These are phyloP conservation scores for Antigone vipio DNA, from an alignment of 2,113 vertebrate species.

Conservation along the genomic window DNA sequence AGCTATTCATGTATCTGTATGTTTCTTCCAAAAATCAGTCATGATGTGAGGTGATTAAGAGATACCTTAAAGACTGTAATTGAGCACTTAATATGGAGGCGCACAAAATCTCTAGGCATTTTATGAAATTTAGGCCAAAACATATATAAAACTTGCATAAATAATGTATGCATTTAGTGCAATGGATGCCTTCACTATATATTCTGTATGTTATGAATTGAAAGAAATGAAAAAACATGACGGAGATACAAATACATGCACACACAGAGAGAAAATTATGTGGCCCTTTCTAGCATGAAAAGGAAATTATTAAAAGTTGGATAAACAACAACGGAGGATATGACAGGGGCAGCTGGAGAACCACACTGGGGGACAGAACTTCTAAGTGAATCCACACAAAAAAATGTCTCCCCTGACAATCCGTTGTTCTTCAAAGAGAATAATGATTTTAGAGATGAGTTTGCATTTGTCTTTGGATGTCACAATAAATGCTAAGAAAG, in stretches of 20 bases:
- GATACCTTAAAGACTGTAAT: neutral
- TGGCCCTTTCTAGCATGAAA: conserved; percentile 58
- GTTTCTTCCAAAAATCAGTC: neutral
- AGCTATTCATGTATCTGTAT: neutral
- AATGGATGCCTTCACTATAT: neutral
- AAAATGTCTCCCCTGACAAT: conserved; percentile 67
- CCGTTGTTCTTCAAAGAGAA: conserved; percentile 69
- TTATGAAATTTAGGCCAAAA: neutral
- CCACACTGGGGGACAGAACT: conserved; percentile 64
- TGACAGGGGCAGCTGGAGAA: conserved; percentile 64
- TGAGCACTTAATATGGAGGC: neutral
- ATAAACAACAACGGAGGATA: conserved; percentile 59
- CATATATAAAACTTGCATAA: neutral
- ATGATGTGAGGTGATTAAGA: neutral
- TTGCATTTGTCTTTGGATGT: conserved; percentile 61
- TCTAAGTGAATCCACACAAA: conserved; percentile 63
- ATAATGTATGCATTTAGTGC: neutral
- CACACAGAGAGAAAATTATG: conserved; percentile 57
- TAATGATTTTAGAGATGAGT: conserved; percentile 66
- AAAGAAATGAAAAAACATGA: conserved; percentile 34
- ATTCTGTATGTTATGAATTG: neutral
- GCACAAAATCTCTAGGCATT: neutral
- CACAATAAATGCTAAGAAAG: conserved; percentile 66
- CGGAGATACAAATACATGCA: conserved; percentile 57
- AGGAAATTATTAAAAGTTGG: conserved; percentile 61